Conservation (phyloP, 2,888 invertebrate species). For the Adineta ricciae region DNA sequence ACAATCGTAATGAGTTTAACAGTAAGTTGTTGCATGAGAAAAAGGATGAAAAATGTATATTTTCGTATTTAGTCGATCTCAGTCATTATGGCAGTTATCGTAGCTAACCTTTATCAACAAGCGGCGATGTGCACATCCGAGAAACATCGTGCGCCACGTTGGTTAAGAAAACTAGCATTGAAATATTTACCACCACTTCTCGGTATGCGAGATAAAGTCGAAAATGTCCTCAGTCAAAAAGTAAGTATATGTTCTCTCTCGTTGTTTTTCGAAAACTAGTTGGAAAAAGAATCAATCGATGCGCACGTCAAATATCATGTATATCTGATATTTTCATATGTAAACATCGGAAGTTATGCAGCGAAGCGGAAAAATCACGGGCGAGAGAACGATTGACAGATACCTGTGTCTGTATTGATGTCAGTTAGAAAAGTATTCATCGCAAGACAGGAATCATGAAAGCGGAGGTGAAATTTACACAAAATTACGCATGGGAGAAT, state of each 20-base stretch:
- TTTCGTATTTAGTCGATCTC: slow-evolving; percentile 39
- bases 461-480: background rate
- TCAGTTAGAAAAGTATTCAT: background rate
- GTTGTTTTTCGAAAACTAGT: background rate
- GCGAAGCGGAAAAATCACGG: slow-evolving; percentile 49
- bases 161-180: slow-evolving; percentile 21
- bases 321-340: background rate
- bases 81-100: slow-evolving; percentile 54
- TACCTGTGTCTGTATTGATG: no score
- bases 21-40: slow-evolving; percentile 37
- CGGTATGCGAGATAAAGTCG: slow-evolving; percentile 16
- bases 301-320: slow-evolving; percentile 49
- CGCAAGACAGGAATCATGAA: background rate
- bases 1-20: slow-evolving; percentile 57
- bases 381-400: background rate
- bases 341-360: background rate
- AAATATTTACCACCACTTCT: background rate
- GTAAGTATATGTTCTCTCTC: background rate
- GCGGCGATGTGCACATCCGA: slow-evolving; percentile 42
- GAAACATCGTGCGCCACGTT: slow-evolving; percentile 21
- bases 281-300: background rate
- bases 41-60: slow-evolving; percentile 36
- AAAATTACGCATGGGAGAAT: background rate
- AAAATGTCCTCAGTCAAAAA: slow-evolving; percentile 19
- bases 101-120: slow-evolving; percentile 53